Evolutionary conservation across 2,797 vertebrate genomes (phyloP), one percentile per base, ranked within the genome.

Genomic region (Eulemur mongoz): DNA sequence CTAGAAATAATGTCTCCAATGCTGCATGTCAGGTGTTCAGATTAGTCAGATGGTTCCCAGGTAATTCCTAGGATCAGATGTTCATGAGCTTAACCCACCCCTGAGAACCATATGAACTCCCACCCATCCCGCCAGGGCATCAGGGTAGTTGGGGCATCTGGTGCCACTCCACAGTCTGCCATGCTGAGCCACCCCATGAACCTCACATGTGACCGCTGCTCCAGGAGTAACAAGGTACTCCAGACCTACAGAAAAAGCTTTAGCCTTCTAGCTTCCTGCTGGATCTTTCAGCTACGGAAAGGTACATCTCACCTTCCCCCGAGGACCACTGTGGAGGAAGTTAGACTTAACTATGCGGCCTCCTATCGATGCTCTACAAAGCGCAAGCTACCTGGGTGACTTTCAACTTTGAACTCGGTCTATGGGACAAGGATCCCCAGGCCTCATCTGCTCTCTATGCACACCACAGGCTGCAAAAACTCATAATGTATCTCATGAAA

Each of bases 1-100:
- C 89, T 96, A 69, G 96, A 97, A 98, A 97, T 94, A 97, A 95
- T 93, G 83, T 93, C 94, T 96, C 87, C 81, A 23, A 27, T 63
- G 18, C 93, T 67, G 38, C 94, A 80, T 20, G 79, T 81, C 89
- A 94, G 89, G 83, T 95, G 80, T 92, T 79, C 94, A 90, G 61
- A 96, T 96, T 93, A 96, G 94, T 97, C 88, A 89, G 75, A 72
- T 27, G 84, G 52, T 50, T 94, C 85, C 84, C 40, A 86, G 95
- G 91, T 95, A 97, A 96, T 97, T 91, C 96, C 65, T 81, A 72
- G 63, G 76, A 86, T 85, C 91, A 92, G 84, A 72, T 91, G 80
- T 63, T 97, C 81, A 82, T 95, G 95, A 96, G 76, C 50, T 94
- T 88, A 82, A 82, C 80, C 83, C 4, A 17, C 13, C 73, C 65